These are phyloP conservation scores for Cromileptes altivelis DNA, from an alignment of 2,113 vertebrate species.

Conservation along the genomic window DNA sequence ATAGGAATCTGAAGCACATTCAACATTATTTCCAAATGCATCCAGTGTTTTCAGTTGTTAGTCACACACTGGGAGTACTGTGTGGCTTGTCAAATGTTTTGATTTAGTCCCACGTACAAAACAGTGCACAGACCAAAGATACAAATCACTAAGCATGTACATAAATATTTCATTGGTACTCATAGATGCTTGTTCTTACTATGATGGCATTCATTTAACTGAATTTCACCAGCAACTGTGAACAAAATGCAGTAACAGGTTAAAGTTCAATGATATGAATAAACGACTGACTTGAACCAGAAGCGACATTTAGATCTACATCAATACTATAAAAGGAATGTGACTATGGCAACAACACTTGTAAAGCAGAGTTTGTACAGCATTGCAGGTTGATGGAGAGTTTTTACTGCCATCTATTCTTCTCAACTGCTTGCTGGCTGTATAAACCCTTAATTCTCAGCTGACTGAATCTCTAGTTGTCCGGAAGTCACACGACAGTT, in stretches of 20 bases:
- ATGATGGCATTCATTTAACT: not conserved
- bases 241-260: not conserved
- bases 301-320: not conserved
- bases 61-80: not conserved
- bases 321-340: not conserved
- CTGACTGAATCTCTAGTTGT: not conserved
- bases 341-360: not conserved
- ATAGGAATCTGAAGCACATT: not conserved
- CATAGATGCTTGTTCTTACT: not conserved
- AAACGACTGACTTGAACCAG: not conserved
- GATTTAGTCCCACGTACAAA: not conserved
- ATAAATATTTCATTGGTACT: not conserved
- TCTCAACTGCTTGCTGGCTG: slow-evolving; percentile 3
- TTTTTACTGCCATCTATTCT: not conserved
- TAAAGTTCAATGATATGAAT: not conserved
- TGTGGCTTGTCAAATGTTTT: not conserved
- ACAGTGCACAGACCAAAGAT: not conserved
- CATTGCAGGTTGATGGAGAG: not conserved
- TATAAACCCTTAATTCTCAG: not conserved
- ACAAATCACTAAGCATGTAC: not conserved
- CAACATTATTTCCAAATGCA: not conserved
- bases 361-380: slow-evolving; percentile 3
- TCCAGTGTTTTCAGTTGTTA: not conserved
- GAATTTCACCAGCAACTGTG: not conserved
- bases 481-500: slow-evolving; percentile 5